phyloP scores from a whole-genome alignment of 2,113 vertebrate species.

The Bufo bufo region DNA sequence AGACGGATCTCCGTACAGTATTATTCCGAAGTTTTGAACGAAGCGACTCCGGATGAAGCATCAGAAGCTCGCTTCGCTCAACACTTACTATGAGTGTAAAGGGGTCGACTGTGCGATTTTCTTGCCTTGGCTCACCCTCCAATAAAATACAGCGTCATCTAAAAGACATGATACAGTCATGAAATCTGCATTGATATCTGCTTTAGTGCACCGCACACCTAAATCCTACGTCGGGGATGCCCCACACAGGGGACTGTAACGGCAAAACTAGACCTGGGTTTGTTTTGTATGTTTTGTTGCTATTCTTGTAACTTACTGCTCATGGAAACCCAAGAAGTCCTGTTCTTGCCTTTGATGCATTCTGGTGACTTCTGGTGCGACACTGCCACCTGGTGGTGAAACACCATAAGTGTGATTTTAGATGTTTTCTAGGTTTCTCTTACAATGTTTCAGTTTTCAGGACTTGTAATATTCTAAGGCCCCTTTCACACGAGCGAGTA shows the following conservation, averaged over 20 bases:
- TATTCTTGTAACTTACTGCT: background rate
- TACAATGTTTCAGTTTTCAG: background rate
- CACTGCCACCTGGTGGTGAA: conserved; percentile 24
- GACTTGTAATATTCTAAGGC: background rate
- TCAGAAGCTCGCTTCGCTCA: too few species aligned
- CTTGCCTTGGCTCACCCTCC: too few species aligned
- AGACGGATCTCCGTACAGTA: too few species aligned
- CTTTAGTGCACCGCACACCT: background rate
- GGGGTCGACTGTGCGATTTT: too few species aligned
- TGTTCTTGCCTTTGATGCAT: background rate
- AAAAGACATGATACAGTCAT: too few species aligned
- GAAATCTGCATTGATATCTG: background rate
- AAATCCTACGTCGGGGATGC: too few species aligned
- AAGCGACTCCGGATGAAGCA: too few species aligned
- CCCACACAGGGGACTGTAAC: too few species aligned
- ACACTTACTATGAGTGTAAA: too few species aligned
- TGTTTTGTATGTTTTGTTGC: background rate
- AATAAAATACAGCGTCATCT: too few species aligned
- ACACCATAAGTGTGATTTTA: background rate
- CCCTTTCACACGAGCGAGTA: too few species aligned
- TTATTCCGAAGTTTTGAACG: too few species aligned
- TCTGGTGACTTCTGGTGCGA: background rate
- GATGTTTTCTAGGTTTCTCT: background rate
- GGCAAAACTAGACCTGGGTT: background rate
- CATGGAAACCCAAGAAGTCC: background rate